phyloP scores from a whole-genome alignment of 2,888 invertebrate genomes.

The Morinoia aosen region DNA sequence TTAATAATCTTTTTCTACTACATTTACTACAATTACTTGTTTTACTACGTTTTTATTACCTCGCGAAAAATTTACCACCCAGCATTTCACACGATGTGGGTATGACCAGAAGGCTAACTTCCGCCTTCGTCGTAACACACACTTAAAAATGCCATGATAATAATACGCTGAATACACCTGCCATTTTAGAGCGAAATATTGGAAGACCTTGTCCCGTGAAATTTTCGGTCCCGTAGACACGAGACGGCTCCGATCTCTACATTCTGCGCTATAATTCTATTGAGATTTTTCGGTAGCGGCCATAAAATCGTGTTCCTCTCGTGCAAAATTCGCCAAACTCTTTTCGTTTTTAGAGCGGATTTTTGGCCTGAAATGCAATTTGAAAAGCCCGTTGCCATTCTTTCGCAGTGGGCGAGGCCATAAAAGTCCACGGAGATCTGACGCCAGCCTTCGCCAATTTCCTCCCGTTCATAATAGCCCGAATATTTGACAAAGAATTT shows the following conservation, averaged over 20 bases:
- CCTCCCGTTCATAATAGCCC: conserved; percentile 21
- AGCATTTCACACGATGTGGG: too few species aligned
- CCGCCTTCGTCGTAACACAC: neutral
- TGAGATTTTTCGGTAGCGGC: neutral
- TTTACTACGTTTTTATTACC: too few species aligned
- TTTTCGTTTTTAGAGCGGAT: conserved; percentile 38
- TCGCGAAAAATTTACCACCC: too few species aligned
- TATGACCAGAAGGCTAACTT: too few species aligned
- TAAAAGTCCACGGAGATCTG: conserved; percentile 51
- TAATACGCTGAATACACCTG: neutral
- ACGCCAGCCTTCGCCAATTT: conserved; percentile 29
- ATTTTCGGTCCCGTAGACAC: neutral
- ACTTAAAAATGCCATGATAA: neutral
- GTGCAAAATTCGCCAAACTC: conserved; percentile 40
- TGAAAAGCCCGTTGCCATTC: conserved; percentile 42
- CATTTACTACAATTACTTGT: too few species aligned
- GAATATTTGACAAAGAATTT: conserved; percentile 46
- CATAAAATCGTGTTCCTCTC: conserved; percentile 13
- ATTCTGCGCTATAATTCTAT: conserved; percentile 1
- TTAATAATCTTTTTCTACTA: too few species aligned
- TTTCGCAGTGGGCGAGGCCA: conserved; percentile 4
- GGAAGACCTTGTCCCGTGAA: neutral
- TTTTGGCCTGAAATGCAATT: conserved; percentile 22
- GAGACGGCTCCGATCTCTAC: neutral
- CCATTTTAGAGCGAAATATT: neutral